Percentiles rank a stretch among this genome's conserved stretches.
These are phyloP conservation scores for Melolontha melolontha DNA, from an alignment of 2,888 invertebrate genomes.

Conservation along the genomic window DNA sequence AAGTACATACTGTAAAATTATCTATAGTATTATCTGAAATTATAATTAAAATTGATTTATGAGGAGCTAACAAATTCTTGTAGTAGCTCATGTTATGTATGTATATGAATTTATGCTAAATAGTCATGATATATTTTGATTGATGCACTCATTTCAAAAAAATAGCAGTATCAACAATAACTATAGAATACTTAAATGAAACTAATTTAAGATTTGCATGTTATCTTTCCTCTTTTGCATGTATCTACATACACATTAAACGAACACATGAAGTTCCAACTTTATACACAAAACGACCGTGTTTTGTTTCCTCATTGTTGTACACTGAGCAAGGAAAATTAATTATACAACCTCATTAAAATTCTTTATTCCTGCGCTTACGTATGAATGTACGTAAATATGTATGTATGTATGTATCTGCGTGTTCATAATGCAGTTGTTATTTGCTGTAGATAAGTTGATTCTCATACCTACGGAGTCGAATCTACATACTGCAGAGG, in stretches of 20 bases:
- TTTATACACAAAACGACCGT: conserved; percentile 19
- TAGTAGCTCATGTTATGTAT: too few species aligned
- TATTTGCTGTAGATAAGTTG: conserved; percentile 6
- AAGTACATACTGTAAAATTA: too few species aligned
- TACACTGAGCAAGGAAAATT: conserved; percentile 28
- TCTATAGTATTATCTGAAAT: too few species aligned
- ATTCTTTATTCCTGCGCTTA: conserved; percentile 32
- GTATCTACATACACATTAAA: conserved; percentile 29
- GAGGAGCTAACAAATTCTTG: too few species aligned
- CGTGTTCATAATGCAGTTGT: conserved; percentile 22
- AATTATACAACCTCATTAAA: conserved; percentile 36
- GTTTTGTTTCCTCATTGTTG: conserved; percentile 35
- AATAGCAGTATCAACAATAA: conserved; percentile 22
- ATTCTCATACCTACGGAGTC: conserved; percentile 10
- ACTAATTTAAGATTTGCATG: conserved; percentile 33
- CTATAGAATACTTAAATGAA: conserved; percentile 15
- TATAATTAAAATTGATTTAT: too few species aligned
- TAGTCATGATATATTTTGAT: conserved; percentile 14
- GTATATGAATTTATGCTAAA: background rate
- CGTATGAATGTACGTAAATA: background rate
- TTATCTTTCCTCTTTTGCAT: conserved; percentile 2
- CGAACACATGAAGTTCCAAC: conserved; percentile 27
- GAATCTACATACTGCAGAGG: background rate
- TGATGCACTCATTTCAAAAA: conserved; percentile 5
- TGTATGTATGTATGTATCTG: conserved; percentile 9